These are phyloP conservation scores for Diloba caeruleocephala DNA, from an alignment of 2,888 invertebrate species.

Conservation along the genomic window DNA sequence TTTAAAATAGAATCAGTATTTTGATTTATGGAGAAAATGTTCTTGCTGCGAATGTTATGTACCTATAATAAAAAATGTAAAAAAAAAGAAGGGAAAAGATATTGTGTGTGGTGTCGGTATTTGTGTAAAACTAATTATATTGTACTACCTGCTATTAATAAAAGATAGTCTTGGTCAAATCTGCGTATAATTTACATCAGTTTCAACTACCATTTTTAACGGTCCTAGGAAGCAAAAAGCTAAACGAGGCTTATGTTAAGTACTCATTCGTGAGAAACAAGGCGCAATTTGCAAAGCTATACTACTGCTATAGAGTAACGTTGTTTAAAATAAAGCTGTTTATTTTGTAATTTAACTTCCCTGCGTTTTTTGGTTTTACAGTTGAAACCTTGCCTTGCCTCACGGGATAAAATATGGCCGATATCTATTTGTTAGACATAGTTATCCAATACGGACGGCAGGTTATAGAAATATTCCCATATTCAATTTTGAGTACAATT, in stretches of 20 bases:
- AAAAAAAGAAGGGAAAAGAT: too few species aligned
- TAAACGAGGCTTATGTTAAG: conserved; percentile 17
- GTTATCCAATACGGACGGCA: not conserved
- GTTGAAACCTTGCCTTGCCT: conserved; percentile 15
- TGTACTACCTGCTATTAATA: too few species aligned
- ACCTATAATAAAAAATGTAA: too few species aligned
- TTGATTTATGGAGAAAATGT: too few species aligned
- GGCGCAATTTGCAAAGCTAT: conserved; percentile 23
- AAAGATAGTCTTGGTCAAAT: too few species aligned
- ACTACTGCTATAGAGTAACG: conserved; percentile 17
- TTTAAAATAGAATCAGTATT: too few species aligned
- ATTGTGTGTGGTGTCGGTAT: too few species aligned
- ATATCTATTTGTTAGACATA: conserved; percentile 14
- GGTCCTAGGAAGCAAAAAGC: too few species aligned
- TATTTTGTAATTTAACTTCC: conserved; percentile 18
- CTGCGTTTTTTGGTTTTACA: conserved; percentile 28
- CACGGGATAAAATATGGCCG: conserved; percentile 17
- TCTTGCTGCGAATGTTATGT: too few species aligned
- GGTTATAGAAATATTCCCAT: conserved; percentile 12
- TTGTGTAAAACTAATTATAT: too few species aligned
- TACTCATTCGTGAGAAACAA: conserved; percentile 26
- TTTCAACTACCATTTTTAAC: too few species aligned
- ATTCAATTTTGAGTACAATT: conserved; percentile 2
- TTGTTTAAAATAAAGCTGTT: conserved; percentile 23
- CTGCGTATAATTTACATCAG: too few species aligned